phyloP scores from a whole-genome alignment of 2,113 vertebrate genomes.

The Brachirus orientalis region DNA sequence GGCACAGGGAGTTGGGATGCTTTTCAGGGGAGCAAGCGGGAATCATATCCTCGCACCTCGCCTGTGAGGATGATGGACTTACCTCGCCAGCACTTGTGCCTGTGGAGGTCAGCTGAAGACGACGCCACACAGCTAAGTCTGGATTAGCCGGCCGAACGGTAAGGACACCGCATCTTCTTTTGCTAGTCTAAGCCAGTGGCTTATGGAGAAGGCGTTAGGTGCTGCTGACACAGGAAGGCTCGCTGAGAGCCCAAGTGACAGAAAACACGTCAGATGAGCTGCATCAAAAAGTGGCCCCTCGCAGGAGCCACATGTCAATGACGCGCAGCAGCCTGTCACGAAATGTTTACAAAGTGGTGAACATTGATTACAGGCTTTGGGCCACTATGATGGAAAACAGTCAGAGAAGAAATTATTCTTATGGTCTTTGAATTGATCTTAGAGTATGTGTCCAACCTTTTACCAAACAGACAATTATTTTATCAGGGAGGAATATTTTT shows the following conservation, averaged over 20 bases:
- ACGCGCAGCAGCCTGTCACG: constrained; percentile 43
- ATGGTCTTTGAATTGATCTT: constrained; percentile 1
- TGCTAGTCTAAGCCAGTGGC: constrained; percentile 76
- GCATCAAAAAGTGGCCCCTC: constrained; percentile 62
- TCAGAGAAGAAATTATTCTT: constrained; percentile 26
- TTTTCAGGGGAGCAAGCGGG: constrained; percentile 46
- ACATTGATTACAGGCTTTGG: constrained; percentile 19
- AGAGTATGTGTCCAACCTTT: constrained; percentile 5
- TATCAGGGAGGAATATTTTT: constrained; percentile 26
- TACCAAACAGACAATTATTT: constrained; percentile 28
- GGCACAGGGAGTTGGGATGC: constrained; percentile 52
- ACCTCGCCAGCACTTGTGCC: constrained; percentile 68
- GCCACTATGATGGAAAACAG: constrained; percentile 10
- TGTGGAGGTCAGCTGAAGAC: constrained; percentile 82
- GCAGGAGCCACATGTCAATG: constrained; percentile 49
- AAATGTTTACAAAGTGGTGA: constrained; percentile 45
- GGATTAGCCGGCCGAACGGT: constrained; percentile 85
- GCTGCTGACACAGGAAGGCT: constrained; percentile 58
- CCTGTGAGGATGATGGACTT: constrained; percentile 78
- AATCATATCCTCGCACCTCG: constrained; percentile 50
- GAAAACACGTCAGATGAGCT: constrained; percentile 64
- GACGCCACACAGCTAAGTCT: constrained; percentile 81
- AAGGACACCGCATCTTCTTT: constrained; percentile 82
- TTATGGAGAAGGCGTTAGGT: constrained; percentile 74
- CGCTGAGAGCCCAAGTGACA: constrained; percentile 53